Conservation (phyloP, 2,113 vertebrate species). For the Corythoichthys haematopterus region DNA sequence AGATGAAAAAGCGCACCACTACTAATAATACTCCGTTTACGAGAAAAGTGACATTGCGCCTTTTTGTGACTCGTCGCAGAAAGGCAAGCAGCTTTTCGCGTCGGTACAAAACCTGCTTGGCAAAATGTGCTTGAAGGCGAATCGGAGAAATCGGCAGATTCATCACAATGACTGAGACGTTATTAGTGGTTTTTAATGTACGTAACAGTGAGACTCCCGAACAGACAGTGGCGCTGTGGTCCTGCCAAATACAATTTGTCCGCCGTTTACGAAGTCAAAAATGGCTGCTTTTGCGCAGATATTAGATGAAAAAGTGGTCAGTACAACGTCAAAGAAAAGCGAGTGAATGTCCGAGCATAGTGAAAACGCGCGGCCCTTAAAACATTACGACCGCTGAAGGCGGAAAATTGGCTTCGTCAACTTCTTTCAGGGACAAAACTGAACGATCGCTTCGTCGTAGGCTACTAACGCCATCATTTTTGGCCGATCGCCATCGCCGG, state of each 20-base stretch:
- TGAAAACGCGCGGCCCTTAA: background rate
- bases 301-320: background rate
- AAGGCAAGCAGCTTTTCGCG: background rate
- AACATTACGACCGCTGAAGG: too few relatives aligned
- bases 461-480: too few relatives aligned
- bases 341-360: background rate
- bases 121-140: conserved; percentile 37
- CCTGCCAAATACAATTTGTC: background rate
- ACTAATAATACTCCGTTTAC: conserved; percentile 18
- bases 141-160: conserved; percentile 17
- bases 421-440: background rate
- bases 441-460: too few relatives aligned
- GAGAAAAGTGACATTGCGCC: background rate
- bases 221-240: background rate
- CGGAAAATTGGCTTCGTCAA: background rate
- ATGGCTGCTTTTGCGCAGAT: background rate
- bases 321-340: background rate
- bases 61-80: background rate
- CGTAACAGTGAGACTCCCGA: background rate
- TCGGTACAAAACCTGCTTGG: conserved; percentile 1
- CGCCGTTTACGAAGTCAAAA: background rate
- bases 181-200: background rate
- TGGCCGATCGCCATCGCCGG: too few relatives aligned
- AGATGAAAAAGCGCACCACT: conserved; percentile 20
- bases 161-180: background rate